phyloP scores from a whole-genome alignment of 2,888 invertebrate species.

The Germaria angustata region DNA sequence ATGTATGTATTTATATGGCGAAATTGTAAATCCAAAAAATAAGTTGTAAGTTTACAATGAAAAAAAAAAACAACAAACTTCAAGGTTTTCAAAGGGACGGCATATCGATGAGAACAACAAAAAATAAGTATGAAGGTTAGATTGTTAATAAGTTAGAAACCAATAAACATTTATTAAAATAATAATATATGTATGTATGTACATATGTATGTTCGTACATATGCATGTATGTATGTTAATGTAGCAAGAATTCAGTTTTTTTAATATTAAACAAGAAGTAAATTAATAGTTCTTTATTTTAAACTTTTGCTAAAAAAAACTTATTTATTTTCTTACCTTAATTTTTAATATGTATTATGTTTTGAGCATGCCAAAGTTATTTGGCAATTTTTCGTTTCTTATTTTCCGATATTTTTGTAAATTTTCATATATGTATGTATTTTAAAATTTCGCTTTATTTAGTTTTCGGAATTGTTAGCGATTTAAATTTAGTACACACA shows the following conservation, averaged over 20 bases:
- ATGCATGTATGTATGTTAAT: too few species aligned
- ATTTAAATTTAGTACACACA: slow-evolving; percentile 67
- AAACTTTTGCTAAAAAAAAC: background rate
- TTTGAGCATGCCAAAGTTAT: slow-evolving; percentile 23
- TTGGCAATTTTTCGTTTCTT: slow-evolving; percentile 21
- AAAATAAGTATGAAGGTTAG: slow-evolving; percentile 50
- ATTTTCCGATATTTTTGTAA: slow-evolving; percentile 40
- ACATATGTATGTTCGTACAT: background rate
- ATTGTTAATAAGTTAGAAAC: slow-evolving; percentile 11
- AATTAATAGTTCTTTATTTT: background rate
- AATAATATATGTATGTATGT: background rate
- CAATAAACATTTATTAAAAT: slow-evolving; percentile 17
- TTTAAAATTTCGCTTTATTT: slow-evolving; percentile 24
- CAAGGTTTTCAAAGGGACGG: slow-evolving; percentile 61
- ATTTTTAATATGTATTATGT: background rate
- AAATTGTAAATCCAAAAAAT: slow-evolving; percentile 52
- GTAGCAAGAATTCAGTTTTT: too few species aligned
- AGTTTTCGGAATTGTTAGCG: slow-evolving; percentile 30
- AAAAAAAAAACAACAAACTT: slow-evolving; percentile 33
- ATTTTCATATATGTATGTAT: background rate
- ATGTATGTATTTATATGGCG: slow-evolving; percentile 38
- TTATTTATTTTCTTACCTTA: slow-evolving; percentile 17
- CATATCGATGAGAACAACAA: slow-evolving; percentile 6
- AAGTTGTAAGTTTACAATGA: slow-evolving; percentile 52
- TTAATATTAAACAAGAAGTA: too few species aligned